Base-by-base conservation (phyloP, 1,140 invertebrate species). In the Lucilia sericata region DNA sequence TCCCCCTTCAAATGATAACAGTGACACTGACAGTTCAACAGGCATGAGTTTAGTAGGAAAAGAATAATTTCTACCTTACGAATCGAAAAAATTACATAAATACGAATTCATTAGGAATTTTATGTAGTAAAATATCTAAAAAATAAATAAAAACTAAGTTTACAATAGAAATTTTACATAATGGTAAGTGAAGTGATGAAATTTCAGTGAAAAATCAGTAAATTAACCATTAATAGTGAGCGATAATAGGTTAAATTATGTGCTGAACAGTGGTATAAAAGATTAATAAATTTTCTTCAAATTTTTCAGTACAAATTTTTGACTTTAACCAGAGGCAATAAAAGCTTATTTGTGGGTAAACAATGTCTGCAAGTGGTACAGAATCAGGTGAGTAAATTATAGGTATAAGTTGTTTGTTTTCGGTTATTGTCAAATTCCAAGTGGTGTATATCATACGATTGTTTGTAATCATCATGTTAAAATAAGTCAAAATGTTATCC, bases 251-350 rank as follows among this genome's bases (percentile, higher is more conserved):
- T 51, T n/a, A 60, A 30, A 34, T n/a, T 34, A 36, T 36, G 30
- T 34, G 25, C 10, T 42, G 42, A 36, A 42, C 42, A 21, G 21
- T 82, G 60, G 21, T 55, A 21, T 36, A 82, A 65, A 82, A 34
- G 5, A 1, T 30, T 30, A 74, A 19, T 78, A 60, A 34, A 75
- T 84, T 60, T 25, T 60, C 21, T 60, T 76, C 12, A 19, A 9
- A 13, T 25, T 2, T 36, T 88, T 25, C 85, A 90, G 89, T 88
- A 87, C 86, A 90, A 88, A 88, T 82, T 90, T 75, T 85, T 87
- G 74, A 86, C 88, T 82, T 47, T 90, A 85, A 86, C 87, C 82
- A 87, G 89, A 51, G 88, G 83, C 21, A 82, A 47, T 55, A 47
- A 21, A 19, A 55, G 70, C 17, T 14, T 84, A 14, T 36, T 82